These are phyloP conservation scores for Allygus modestus DNA, from an alignment of 2,888 invertebrate genomes.

Conservation along the genomic window DNA sequence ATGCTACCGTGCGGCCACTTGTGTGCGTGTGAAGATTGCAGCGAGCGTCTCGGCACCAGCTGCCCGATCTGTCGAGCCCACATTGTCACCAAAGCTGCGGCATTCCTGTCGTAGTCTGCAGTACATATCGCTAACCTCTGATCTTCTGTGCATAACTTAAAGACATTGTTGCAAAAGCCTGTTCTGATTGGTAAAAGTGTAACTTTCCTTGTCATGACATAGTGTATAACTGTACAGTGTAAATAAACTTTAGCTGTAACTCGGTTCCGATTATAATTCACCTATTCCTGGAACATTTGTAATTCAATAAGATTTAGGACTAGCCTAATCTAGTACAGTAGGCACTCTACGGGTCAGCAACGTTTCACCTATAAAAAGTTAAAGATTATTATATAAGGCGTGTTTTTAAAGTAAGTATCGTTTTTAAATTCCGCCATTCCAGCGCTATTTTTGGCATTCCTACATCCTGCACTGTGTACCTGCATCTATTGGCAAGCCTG, in stretches of 20 bases:
- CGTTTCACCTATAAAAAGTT: too few relatives aligned
- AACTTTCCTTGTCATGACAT: background rate
- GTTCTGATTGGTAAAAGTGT: background rate
- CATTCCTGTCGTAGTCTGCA: constrained; percentile 66
- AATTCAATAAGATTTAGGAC: background rate
- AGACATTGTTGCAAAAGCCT: too few relatives aligned
- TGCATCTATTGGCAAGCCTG: too few relatives aligned
- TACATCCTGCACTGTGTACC: too few relatives aligned
- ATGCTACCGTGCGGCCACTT: constrained; percentile 94
- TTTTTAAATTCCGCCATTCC: too few relatives aligned
- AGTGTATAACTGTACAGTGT: constrained; percentile 18
- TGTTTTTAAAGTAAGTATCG: too few relatives aligned
- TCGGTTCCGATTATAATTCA: background rate
- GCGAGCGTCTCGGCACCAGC: constrained; percentile 81
- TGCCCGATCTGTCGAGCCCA: constrained; percentile 86
- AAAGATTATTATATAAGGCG: too few relatives aligned
- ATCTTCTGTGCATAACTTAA: background rate
- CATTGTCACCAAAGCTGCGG: constrained; percentile 66
- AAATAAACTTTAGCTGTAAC: constrained; percentile 11
- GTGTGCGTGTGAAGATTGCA: constrained; percentile 92
- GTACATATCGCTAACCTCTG: background rate
- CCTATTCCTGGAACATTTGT: too few relatives aligned
- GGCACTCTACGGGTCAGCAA: too few relatives aligned
- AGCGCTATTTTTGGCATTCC: too few relatives aligned
- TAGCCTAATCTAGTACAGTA: too few relatives aligned